Conservation (phyloP, 2,888 invertebrate species). For the Caradrina clavipalpis region DNA sequence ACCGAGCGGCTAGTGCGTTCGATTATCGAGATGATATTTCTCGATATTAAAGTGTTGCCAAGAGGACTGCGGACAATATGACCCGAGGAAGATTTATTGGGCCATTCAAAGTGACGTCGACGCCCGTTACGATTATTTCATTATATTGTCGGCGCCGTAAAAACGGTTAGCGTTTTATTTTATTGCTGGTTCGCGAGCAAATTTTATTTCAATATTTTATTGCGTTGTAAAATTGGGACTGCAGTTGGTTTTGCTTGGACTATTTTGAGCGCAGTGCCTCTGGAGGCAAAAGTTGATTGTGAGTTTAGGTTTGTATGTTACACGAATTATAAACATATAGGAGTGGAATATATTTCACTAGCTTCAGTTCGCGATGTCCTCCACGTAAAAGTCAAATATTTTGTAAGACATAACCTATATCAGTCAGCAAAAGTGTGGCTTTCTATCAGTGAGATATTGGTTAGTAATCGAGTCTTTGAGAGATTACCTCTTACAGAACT, state of each 20-base stretch:
- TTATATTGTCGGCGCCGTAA: constrained; percentile 90
- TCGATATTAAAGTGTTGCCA: constrained; percentile 91
- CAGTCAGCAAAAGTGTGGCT: too few relatives aligned
- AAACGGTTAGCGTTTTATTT: constrained; percentile 90
- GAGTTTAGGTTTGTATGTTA: constrained; percentile 42
- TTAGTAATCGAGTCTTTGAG: too few relatives aligned
- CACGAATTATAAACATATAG: constrained; percentile 37
- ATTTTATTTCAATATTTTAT: constrained; percentile 90
- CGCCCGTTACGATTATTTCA: constrained; percentile 91
- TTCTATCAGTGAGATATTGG: too few relatives aligned
- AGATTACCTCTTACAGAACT: too few relatives aligned
- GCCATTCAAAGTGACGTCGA: constrained; percentile 88
- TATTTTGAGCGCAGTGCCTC: constrained; percentile 75
- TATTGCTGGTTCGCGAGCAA: constrained; percentile 85
- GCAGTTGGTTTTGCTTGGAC: constrained; percentile 75
- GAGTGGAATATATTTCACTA: constrained; percentile 19
- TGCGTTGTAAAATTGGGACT: constrained; percentile 84
- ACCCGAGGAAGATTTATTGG: constrained; percentile 90
- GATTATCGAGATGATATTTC: constrained; percentile 90
- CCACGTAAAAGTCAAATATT: not conserved
- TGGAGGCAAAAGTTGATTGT: constrained; percentile 65
- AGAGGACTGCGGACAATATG: constrained; percentile 90
- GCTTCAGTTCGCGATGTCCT: not conserved
- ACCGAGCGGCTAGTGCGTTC: constrained; percentile 85
- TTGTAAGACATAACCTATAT: too few relatives aligned